phyloP scores from a whole-genome alignment of 2,113 vertebrate genomes.

The Poeciliopsis prolifica region DNA sequence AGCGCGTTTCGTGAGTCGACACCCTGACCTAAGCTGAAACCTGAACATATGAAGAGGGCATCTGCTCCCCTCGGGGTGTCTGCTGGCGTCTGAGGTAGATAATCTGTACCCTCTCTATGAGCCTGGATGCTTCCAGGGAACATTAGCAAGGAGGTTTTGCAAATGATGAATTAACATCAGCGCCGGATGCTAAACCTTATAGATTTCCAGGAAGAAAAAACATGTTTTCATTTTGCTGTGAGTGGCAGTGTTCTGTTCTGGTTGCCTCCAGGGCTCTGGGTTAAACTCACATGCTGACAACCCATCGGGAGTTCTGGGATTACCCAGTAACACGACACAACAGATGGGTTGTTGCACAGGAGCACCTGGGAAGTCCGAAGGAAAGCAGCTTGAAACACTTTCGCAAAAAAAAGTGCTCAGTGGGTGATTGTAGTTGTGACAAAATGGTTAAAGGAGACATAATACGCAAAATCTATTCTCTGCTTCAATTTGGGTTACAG shows the following conservation, averaged over 20 bases:
- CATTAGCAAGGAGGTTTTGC: conserved; percentile 23
- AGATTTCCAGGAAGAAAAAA: conserved; percentile 26
- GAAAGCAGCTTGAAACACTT: background rate
- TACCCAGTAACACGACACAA: conserved; percentile 12
- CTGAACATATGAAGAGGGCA: conserved; percentile 36
- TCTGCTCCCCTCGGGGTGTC: conserved; percentile 32
- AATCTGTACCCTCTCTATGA: background rate
- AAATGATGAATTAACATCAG: conserved; percentile 62
- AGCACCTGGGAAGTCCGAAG: conserved; percentile 1
- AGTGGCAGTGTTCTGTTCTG: conserved; percentile 2
- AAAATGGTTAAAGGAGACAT: too few species aligned
- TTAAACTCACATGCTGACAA: background rate
- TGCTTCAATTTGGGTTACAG: too few species aligned
- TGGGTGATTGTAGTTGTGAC: background rate
- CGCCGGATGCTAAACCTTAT: conserved; percentile 21
- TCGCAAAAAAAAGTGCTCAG: background rate
- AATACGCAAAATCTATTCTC: too few species aligned
- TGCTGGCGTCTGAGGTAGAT: background rate
- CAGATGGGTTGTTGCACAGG: conserved; percentile 23
- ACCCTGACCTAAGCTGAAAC: conserved; percentile 51
- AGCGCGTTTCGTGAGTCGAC: conserved; percentile 29
- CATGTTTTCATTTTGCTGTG: background rate
- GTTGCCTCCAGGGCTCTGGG: background rate
- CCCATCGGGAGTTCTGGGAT: background rate
- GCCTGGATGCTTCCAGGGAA: conserved; percentile 21